Conservation (phyloP, 2,797 vertebrate genomes). For the Cyclopterus lumpus region DNA sequence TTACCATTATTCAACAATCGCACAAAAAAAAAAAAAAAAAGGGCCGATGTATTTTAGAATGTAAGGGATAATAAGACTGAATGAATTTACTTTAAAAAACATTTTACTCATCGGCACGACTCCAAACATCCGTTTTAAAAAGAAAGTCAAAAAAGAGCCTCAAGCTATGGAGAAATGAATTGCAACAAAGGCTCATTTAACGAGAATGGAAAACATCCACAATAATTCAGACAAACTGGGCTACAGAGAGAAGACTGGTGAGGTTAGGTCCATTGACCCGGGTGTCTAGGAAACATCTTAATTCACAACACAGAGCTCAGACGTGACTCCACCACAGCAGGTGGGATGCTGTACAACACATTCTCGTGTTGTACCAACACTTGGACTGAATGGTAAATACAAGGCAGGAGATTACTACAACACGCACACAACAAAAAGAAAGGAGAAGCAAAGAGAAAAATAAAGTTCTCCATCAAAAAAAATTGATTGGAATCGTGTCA, state of each 20-base stretch:
- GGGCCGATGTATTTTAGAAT: conserved; percentile 16
- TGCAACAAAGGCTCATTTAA: conserved; percentile 11
- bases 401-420: conserved; percentile 25
- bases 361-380: conserved; percentile 24
- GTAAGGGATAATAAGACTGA: conserved; percentile 11
- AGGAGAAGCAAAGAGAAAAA: conserved; percentile 11
- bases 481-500: conserved; percentile 29
- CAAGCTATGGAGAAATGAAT: conserved; percentile 46
- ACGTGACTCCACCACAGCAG: conserved; percentile 17
- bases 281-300: conserved; percentile 40
- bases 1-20: conserved; percentile 30
- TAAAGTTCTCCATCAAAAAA: conserved; percentile 31
- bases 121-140: conserved; percentile 16
- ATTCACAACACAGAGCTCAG: conserved; percentile 40
- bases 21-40: conserved; percentile 32
- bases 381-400: conserved; percentile 25
- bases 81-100: conserved; percentile 62
- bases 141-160: conserved; percentile 21
- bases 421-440: not conserved
- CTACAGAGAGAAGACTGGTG: conserved; percentile 19
- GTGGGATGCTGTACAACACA: not conserved
- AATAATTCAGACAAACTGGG: conserved; percentile 23
- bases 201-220: not conserved
- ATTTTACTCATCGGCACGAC: conserved; percentile 33
- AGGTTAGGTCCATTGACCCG: conserved; percentile 41